Percentiles rank a stretch among this genome's conserved stretches.
Evolutionary conservation across 2,113 vertebrate species (phyloP).

Genomic region (Alces alces): DNA sequence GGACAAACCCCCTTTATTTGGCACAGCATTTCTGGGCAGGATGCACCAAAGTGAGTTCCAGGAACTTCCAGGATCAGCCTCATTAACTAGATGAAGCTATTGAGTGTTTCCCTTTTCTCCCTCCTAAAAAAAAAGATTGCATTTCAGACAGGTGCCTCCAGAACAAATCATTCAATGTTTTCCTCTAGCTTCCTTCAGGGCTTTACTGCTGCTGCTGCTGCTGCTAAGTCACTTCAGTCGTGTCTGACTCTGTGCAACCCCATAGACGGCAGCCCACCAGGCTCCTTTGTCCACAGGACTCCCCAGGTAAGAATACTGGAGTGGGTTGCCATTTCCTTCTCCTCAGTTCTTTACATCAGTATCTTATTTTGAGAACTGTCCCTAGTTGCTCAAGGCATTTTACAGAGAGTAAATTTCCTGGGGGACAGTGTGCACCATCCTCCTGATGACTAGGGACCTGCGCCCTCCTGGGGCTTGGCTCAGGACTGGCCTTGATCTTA

Average conservation of each 20-base stretch:
- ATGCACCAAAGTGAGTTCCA: background rate
- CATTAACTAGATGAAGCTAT: background rate
- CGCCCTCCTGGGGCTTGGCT: background rate
- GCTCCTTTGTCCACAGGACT: background rate
- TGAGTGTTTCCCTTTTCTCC: background rate
- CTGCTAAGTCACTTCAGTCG: background rate
- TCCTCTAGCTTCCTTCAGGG: background rate
- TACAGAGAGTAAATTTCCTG: background rate
- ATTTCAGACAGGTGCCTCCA: background rate
- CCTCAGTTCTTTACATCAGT: background rate
- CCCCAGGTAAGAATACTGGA: background rate
- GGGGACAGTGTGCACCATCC: background rate
- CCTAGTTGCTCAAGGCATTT: background rate
- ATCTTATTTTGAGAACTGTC: background rate
- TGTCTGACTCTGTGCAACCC: fast-evolving
- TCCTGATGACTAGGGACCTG: background rate
- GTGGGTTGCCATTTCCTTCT: background rate
- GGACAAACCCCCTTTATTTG: background rate
- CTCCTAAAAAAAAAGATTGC: background rate
- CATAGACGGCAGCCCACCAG: background rate
- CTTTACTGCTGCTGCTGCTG: background rate
- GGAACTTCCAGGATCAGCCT: background rate
- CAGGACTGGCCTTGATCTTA: background rate
- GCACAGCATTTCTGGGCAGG: background rate
- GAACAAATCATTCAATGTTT: background rate